These are phyloP conservation scores for Bubalus kerabau DNA, from an alignment of 2,113 vertebrate genomes.

Conservation along the genomic window DNA sequence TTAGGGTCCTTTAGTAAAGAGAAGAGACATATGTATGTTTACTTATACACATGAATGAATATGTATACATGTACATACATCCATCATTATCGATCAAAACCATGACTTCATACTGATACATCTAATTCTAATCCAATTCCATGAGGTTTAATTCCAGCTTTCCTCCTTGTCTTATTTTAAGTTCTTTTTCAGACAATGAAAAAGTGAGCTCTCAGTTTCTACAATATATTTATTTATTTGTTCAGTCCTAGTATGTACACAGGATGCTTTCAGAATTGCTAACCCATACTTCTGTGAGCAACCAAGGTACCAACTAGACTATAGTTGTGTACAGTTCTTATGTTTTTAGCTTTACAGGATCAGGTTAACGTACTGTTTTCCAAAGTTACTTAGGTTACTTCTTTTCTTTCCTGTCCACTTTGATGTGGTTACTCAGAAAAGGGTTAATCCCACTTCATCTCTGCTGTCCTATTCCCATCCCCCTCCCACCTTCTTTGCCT, in stretches of 20 bases:
- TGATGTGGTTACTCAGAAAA: background rate
- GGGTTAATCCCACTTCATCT: background rate
- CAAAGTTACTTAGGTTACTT: background rate
- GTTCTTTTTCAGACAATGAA: background rate
- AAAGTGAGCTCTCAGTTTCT: background rate
- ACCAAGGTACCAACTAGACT: background rate
- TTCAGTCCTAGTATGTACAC: background rate
- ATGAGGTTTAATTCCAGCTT: background rate
- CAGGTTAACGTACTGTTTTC: background rate
- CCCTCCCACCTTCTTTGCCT: background rate
- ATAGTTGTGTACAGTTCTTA: background rate
- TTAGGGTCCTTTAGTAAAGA: background rate
- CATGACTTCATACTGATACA: background rate
- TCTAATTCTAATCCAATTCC: background rate
- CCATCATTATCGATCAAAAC: background rate
- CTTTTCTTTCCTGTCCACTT: background rate
- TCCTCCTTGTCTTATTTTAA: background rate
- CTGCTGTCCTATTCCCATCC: background rate
- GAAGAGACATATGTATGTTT: background rate
- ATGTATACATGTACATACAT: background rate
- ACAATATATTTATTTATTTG: background rate
- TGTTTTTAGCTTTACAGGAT: background rate
- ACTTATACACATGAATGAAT: background rate
- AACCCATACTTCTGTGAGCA: background rate
- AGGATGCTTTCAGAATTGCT: background rate